Percentiles rank a stretch among this genome's conserved stretches.
phyloP scores from a whole-genome alignment of 2,797 vertebrate species.

The Enoplosus armatus region DNA sequence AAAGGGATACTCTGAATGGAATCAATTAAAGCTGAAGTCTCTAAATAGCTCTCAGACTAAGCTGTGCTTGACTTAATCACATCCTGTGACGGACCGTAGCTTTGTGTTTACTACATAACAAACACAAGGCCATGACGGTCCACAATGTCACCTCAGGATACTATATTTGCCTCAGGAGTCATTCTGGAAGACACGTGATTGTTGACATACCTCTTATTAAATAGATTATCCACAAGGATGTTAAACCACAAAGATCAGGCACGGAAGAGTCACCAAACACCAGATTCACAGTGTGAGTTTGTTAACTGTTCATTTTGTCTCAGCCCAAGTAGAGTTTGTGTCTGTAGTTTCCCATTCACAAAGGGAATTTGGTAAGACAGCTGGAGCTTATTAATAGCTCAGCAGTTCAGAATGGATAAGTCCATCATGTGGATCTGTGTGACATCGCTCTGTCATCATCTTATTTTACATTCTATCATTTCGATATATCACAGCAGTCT shows the following conservation, averaged over 20 bases:
- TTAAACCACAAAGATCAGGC: background rate
- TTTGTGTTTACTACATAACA: slow-evolving; percentile 62
- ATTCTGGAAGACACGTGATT: slow-evolving; percentile 44
- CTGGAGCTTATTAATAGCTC: slow-evolving; percentile 79
- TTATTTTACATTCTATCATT: background rate
- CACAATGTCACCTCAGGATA: slow-evolving; percentile 30
- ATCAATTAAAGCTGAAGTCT: slow-evolving; percentile 72
- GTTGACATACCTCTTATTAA: slow-evolving; percentile 32
- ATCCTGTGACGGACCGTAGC: slow-evolving; percentile 31
- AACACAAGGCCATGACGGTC: slow-evolving; percentile 25
- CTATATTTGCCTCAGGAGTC: slow-evolving; percentile 57
- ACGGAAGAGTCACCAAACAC: background rate
- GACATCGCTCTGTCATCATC: slow-evolving; percentile 19
- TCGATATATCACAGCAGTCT: background rate
- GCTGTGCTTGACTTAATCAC: slow-evolving; percentile 68
- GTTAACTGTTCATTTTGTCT: background rate
- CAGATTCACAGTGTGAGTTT: background rate
- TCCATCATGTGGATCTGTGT: slow-evolving; percentile 40
- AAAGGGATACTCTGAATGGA: slow-evolving; percentile 44
- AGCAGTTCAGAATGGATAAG: slow-evolving; percentile 37
- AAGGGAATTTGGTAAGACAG: slow-evolving; percentile 70
- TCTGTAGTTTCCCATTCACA: slow-evolving; percentile 47
- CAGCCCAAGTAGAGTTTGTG: slow-evolving; percentile 15
- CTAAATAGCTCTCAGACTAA: slow-evolving; percentile 73
- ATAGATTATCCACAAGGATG: background rate